Conservation (phyloP, 2,797 vertebrate genomes). For the Sarcophilus harrisii region DNA sequence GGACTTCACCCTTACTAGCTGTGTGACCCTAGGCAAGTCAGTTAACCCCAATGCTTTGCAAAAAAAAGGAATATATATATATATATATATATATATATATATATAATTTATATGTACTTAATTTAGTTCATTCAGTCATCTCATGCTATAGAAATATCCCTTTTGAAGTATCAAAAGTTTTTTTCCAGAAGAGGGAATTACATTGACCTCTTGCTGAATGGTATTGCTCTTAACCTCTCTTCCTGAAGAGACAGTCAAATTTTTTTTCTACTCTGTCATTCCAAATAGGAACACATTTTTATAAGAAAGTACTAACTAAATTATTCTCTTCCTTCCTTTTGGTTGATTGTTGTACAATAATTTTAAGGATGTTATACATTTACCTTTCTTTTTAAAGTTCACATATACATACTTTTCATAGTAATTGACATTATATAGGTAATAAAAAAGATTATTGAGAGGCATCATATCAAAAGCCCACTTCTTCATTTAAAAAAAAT, state of each 20-base stretch:
- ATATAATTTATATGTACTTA: background rate
- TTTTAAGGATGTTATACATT: constrained; percentile 9
- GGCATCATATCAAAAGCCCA: background rate
- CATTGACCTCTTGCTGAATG: background rate
- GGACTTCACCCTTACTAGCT: too few relatives aligned
- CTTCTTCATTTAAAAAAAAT: background rate
- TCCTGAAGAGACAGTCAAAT: background rate
- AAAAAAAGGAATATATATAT: too few relatives aligned
- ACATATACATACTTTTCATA: background rate
- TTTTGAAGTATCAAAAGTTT: background rate
- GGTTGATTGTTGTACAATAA: background rate
- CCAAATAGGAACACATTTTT: background rate
- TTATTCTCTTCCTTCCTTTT: background rate
- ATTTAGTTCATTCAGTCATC: background rate
- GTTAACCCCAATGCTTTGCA: too few relatives aligned
- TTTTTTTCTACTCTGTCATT: background rate
- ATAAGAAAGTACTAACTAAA: constrained; percentile 1
- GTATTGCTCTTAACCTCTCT: background rate
- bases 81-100: too few relatives aligned
- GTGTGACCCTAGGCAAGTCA: too few relatives aligned
- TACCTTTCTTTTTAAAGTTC: background rate
- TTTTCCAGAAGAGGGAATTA: background rate
- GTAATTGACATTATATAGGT: background rate
- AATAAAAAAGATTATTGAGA: background rate
- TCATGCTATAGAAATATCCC: background rate